A percentile compares a stretch with the other conserved stretches of the same genome.
Evolutionary conservation across 1,140 invertebrate species (phyloP).

Genomic region (Heliothis virescens): DNA sequence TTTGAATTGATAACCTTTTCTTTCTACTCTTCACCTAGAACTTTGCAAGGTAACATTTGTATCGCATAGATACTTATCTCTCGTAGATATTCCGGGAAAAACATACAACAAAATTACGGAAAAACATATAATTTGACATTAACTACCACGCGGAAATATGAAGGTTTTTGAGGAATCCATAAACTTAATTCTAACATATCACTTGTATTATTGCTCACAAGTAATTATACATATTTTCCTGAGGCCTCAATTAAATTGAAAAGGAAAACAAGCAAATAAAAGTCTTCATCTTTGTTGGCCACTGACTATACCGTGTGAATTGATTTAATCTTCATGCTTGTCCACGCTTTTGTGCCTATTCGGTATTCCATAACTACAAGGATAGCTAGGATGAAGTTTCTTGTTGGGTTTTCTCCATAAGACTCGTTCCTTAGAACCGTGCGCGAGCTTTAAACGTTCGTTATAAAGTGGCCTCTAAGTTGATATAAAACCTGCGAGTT

Average conservation of each 20-base stretch:
- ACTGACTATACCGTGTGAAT: neutral
- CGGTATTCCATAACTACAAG: neutral
- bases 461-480: too few species aligned
- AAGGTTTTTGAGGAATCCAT: neutral
- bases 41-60: too few species aligned
- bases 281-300: neutral
- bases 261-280: neutral
- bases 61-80: too few species aligned
- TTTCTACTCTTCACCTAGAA: too few species aligned
- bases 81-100: too few species aligned
- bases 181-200: neutral
- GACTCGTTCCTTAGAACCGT: too few species aligned
- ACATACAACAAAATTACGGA: too few species aligned
- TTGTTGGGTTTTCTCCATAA: too few species aligned
- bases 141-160: neutral
- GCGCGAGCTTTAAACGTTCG: too few species aligned
- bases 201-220: neutral
- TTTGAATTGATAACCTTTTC: too few species aligned
- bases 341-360: neutral
- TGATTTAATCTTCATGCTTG: neutral
- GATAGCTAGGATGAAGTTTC: too few species aligned
- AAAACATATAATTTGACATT: neutral
- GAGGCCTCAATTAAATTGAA: neutral
- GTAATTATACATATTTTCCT: constrained; percentile 3
- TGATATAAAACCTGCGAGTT: too few species aligned